Conservation (phyloP, 2,113 vertebrate genomes). For the Xiphorhynchus elegans region DNA sequence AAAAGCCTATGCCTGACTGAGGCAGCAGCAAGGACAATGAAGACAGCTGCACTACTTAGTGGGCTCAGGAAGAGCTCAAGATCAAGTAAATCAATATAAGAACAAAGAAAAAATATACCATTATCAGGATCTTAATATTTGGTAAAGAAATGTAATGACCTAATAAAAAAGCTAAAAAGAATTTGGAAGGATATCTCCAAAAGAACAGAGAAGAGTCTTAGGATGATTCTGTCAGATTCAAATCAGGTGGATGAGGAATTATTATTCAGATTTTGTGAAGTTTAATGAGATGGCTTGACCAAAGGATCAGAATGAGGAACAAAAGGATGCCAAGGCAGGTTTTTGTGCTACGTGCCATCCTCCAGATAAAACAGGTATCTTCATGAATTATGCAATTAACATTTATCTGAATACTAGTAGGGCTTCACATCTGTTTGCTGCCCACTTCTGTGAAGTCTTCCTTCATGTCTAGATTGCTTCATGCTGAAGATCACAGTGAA, state of each 20-base stretch:
- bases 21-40: not conserved
- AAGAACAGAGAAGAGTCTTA: not conserved
- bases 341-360: not conserved
- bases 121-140: not conserved
- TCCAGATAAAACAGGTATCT: not conserved
- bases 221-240: not conserved
- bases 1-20: not conserved
- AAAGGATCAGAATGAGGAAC: not conserved
- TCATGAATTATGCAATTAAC: not conserved
- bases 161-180: not conserved
- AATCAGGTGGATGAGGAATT: not conserved
- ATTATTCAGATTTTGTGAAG: not conserved
- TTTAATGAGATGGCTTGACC: not conserved
- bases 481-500: not conserved
- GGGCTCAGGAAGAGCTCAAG: not conserved
- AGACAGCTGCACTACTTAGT: not conserved
- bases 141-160: not conserved
- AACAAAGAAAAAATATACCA: not conserved
- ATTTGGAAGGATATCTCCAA: not conserved
- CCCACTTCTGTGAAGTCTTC: not conserved
- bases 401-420: not conserved
- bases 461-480: not conserved
- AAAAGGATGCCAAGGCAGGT: not conserved
- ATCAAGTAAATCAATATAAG: not conserved
- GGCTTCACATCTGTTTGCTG: not conserved